Conservation (phyloP, 2,888 invertebrate genomes). For the Ashinkailepas kermadecensis region DNA sequence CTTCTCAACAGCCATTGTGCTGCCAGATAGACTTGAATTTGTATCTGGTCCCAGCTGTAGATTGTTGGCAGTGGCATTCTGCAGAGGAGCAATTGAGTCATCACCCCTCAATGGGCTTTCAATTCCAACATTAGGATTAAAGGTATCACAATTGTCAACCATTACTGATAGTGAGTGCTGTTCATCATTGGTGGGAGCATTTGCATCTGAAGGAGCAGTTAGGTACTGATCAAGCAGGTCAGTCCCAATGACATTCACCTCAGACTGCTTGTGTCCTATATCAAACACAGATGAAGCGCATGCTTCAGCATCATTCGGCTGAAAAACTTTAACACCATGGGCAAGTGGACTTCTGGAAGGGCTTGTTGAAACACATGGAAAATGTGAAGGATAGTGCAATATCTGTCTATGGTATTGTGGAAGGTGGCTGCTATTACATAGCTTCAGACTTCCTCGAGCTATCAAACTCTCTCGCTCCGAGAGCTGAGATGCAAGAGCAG, state of each 20-base stretch:
- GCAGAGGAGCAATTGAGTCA: too few species aligned
- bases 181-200: background rate
- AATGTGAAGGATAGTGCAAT: background rate
- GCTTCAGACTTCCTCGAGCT: background rate
- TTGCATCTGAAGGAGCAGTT: too few species aligned
- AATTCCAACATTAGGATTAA: background rate
- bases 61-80: too few species aligned
- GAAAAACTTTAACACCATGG: background rate
- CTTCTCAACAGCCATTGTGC: background rate
- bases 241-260: background rate
- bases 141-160: background rate
- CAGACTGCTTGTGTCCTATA: background rate
- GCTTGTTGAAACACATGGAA: background rate
- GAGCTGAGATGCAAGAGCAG: slow-evolving; percentile 36
- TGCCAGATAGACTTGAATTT: background rate
- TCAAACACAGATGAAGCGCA: background rate
- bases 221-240: background rate
- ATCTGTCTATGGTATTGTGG: background rate
- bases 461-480: slow-evolving; percentile 35
- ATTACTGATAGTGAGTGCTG: background rate
- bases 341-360: background rate
- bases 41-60: background rate
- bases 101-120: background rate
- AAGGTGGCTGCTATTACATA: background rate
- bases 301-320: background rate